Conservation (phyloP, 2,113 vertebrate species). For the Zosterops pallidus region DNA sequence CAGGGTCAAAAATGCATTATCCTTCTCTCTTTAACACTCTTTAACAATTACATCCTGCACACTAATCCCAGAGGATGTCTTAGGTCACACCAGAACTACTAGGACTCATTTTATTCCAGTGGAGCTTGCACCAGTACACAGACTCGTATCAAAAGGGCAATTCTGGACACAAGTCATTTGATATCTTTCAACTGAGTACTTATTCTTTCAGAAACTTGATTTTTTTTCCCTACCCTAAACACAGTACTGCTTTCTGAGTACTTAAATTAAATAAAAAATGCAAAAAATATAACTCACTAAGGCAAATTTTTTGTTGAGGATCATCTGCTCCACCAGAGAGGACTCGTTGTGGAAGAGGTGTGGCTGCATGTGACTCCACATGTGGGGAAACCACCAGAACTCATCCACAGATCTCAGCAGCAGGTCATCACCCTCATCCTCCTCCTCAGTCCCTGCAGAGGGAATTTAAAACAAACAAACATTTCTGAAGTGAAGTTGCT, state of each 20-base stretch:
- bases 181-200: not conserved
- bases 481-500: not conserved
- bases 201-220: not conserved
- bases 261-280: not conserved
- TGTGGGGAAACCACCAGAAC: conserved; percentile 99
- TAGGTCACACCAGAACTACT: not conserved
- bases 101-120: not conserved
- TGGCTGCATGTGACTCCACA: conserved; percentile 99
- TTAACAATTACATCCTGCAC: not conserved
- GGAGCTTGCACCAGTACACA: not conserved
- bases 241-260: not conserved
- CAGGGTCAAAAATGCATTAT: not conserved
- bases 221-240: not conserved
- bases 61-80: not conserved
- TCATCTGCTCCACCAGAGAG: conserved; percentile 94
- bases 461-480: not conserved
- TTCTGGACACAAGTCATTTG: not conserved
- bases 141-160: not conserved
- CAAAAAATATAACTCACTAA: conserved; percentile 59
- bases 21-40: not conserved
- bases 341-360: conserved; percentile 97
- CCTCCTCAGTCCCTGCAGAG: conserved; percentile 84
- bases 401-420: conserved; percentile 87
- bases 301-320: conserved; percentile 96
- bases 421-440: conserved; percentile 94